Base-by-base conservation (phyloP, 2,888 invertebrate genomes). In the Pomacea canaliculata region DNA sequence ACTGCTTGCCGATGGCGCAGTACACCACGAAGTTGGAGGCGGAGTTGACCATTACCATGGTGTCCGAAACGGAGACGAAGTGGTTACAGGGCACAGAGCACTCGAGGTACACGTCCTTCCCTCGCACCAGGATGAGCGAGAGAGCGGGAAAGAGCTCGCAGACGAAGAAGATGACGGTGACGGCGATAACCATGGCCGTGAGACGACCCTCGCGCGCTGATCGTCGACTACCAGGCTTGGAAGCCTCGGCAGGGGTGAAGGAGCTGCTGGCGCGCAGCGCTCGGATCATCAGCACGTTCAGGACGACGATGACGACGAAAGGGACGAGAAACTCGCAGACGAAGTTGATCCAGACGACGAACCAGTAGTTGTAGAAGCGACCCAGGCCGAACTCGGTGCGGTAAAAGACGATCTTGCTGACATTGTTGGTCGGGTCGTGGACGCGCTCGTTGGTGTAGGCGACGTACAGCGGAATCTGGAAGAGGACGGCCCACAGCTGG, bases 161-260 rank as follows among this genome's bases (percentile, higher is more conserved):
- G 56, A 82, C 19, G 73, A 82, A 80, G 78, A 82, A 82, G 67
- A 80, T 70, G 60, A 66, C 71, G 13, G 80, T 82, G 67, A 82
- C 77, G 23, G 78, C 76, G 59, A 82, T 51, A 8, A 82, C 79
- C 80, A 82, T 82, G 8, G 71, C 77, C 5, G 80, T 82, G 70
- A 82, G 78, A 8, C 77, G 76, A 46, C 68, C 74, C 23, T 78
- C 81, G 0, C 66, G 27, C 3, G 59, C 27, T 1, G 63, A 59
- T 1, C 71, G 63, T 46, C 67, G 37, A 5, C 70, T 67, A 16
- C 19, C 62, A 13, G 49, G n/a, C 16, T 51, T 37, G 1, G 27
- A 1, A 13, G 65, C 46, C 48, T n/a, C 71, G 63, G 70, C 56
- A 2, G 46, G 69, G 27, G 63, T 37, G 27, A 72, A 51, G 18